These are phyloP conservation scores for Euura saliciscinereae DNA, from an alignment of 1,140 invertebrate genomes.

Conservation along the genomic window DNA sequence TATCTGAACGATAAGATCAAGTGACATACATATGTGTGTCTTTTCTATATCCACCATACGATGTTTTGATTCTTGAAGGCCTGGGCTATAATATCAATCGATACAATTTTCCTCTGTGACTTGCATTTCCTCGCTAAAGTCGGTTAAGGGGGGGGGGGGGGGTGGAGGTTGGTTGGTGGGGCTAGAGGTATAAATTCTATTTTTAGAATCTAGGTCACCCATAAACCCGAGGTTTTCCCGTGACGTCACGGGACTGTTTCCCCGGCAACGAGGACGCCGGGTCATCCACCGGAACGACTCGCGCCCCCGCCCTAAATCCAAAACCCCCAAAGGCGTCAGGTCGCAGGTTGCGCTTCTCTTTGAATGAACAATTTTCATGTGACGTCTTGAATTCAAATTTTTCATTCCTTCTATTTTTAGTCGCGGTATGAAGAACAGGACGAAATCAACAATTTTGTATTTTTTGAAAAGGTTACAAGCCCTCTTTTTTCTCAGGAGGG, in stretches of 20 bases:
- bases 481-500: too few species aligned
- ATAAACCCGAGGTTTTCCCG: conserved; percentile 50
- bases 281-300: conserved; percentile 37
- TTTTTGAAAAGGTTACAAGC: too few species aligned
- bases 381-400: too few species aligned
- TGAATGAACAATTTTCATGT: too few species aligned
- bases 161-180: conserved; percentile 27
- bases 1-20: too few species aligned
- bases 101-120: neutral
- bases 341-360: neutral
- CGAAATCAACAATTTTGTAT: too few species aligned
- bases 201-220: conserved; percentile 51
- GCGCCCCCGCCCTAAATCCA: neutral
- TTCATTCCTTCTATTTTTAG: too few species aligned
- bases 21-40: neutral
- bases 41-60: too few species aligned
- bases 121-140: neutral
- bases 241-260: conserved; percentile 56
- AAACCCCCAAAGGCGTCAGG: conserved; percentile 4
- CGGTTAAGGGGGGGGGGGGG: conserved; percentile 14
- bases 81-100: neutral
- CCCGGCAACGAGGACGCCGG: conserved; percentile 47
- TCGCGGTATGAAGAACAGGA: too few species aligned
- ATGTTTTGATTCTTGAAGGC: too few species aligned
- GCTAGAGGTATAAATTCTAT: conserved; percentile 39